Conservation (phyloP, 2,113 vertebrate genomes). For the Percina caprodes region DNA sequence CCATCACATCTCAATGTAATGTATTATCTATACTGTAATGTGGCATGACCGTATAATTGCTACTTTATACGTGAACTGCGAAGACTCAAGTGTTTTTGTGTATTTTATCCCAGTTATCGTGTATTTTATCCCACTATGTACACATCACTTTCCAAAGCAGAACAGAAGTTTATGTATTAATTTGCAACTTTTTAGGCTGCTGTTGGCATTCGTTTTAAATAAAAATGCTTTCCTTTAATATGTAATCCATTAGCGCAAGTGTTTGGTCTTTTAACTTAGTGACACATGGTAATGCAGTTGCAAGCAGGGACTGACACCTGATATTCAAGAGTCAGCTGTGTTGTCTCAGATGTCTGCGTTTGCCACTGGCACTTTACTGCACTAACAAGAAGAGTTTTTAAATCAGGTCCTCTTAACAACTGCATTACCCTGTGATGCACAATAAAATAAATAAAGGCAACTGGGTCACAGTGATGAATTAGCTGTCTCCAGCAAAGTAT, state of each 20-base stretch:
- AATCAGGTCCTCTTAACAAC: not conserved
- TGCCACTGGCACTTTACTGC: not conserved
- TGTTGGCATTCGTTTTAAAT: not conserved
- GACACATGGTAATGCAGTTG: not conserved
- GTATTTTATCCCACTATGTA: not conserved
- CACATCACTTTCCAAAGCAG: not conserved
- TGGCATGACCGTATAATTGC: too few relatives aligned
- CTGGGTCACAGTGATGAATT: conserved; percentile 6
- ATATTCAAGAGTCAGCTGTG: conserved; percentile 33
- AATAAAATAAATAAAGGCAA: conserved; percentile 14
- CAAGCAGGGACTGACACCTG: conserved; percentile 16
- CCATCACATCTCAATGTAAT: too few relatives aligned
- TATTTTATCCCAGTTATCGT: not conserved
- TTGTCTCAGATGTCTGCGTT: conserved; percentile 29
- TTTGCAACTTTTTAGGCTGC: not conserved
- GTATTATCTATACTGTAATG: too few relatives aligned
- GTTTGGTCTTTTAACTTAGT: not conserved
- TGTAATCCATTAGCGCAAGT: not conserved
- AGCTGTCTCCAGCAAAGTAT: conserved; percentile 6
- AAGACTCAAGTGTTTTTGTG: not conserved
- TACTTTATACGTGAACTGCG: not conserved
- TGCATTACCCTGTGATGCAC: not conserved
- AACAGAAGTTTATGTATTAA: not conserved
- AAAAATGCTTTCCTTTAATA: not conserved
- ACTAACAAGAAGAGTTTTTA: not conserved